Evolutionary conservation across 2,888 invertebrate genomes (phyloP), one percentile per base, ranked within the genome.

Genomic region (Rhabditophanes sp.): DNA sequence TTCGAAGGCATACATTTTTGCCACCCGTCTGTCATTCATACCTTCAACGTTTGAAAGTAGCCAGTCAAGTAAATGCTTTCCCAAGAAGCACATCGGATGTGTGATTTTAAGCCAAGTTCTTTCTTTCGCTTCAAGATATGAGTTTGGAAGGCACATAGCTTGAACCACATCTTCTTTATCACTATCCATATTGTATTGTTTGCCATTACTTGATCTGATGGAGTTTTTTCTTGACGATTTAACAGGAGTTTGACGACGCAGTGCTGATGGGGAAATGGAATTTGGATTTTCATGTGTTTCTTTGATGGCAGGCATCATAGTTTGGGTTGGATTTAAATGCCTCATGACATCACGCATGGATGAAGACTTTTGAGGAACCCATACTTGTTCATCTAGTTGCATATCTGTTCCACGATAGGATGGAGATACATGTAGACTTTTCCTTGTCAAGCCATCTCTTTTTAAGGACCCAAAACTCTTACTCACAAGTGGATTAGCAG

Each of bases 61-160:
- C 60, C 60, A 60, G 18, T 53, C 50, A 15, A 60, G 43, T 5
- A 60, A 35, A 24, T 51, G 49, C 2, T 39, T 28, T 51, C 75
- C 90, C 63, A 96, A 87, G 71, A 96, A 96, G 46, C 93, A 90
- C 71, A 87, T 87, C 37, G 90, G 88, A 65, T 96, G 90, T 19
- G 85, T 88, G 47, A 96, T 93, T 73, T 96, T 96, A 18, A 96
- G 72, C 93, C 93, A 96, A 79, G 87, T 84, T 9, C 96, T 75
- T 70, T 96, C 90, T 35, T 87, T 75, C 43, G 96, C 85, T 70
- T 93, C 93, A 30, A 96, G 72, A 0, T 93, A 85, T 20, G 88
- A 88, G 64, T 93, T 88, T 0, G 84, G 81, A 54, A 83, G 76
- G 34, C 85, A 80, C 93, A 96, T 93, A 25, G 83, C 82, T 52